These are phyloP conservation scores for Protonibea diacanthus DNA, from an alignment of 2,797 vertebrate species.

Conservation along the genomic window DNA sequence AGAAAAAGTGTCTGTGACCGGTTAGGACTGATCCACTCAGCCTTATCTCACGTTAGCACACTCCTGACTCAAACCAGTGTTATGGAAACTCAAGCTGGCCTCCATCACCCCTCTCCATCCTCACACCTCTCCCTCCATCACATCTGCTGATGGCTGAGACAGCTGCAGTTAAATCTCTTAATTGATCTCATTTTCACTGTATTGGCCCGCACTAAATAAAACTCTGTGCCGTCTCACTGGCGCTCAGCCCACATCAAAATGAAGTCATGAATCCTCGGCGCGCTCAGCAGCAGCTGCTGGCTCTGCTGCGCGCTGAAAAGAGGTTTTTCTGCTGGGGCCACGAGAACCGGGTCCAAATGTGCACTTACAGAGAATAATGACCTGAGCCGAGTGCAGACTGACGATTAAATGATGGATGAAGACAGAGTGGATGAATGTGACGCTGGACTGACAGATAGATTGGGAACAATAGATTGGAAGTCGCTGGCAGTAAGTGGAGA, in stretches of 20 bases:
- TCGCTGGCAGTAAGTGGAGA: neutral
- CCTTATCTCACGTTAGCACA: constrained; percentile 39
- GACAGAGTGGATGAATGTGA: neutral
- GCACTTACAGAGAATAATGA: constrained; percentile 29
- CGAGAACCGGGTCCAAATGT: constrained; percentile 28
- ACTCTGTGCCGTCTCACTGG: constrained; percentile 12
- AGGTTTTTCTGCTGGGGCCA: constrained; percentile 31
- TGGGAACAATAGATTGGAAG: neutral
- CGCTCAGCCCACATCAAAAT: constrained; percentile 23
- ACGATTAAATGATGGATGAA: neutral
- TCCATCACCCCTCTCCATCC: neutral
- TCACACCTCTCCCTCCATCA: constrained; percentile 2
- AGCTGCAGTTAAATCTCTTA: constrained; percentile 50
- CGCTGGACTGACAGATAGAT: neutral
- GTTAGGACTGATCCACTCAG: neutral
- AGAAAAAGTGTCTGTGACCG: neutral
- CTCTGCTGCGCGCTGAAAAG: neutral
- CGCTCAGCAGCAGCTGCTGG: neutral
- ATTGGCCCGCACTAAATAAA: constrained; percentile 36
- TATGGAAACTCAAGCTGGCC: neutral
- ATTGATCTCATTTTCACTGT: constrained; percentile 44
- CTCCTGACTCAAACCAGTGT: neutral
- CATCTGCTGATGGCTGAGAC: constrained; percentile 20
- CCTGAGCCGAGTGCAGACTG: neutral
- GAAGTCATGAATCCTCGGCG: constrained; percentile 37